Base-by-base conservation (phyloP, 2,888 invertebrate species). In the Ariolimax columbianus region DNA sequence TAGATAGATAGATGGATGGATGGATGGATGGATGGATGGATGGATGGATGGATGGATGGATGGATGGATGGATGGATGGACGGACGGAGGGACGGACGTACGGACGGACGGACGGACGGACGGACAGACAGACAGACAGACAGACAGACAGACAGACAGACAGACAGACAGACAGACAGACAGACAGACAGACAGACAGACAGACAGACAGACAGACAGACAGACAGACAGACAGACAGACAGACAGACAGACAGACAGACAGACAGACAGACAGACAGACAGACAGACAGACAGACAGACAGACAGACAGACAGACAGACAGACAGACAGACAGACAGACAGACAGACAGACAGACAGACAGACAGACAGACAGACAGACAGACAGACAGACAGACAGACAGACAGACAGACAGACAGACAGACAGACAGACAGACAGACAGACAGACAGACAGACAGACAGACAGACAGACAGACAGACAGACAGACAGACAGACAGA, bases 291-390 rank as follows among this genome's bases (percentile, higher is more conserved):
- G 72, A 51, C 51, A 82, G 63, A 70, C 38, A 72, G 68, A 83
- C n/a, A 66, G 68, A 77, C 66, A 83, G 77, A 83, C 68, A 77
- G 51, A 77, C 33, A 83, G 68, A 77, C 68, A 63, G 80, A 43
- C 66, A 66, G 68, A 80, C 66, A 80, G 80, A 80, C 66, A 66
- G 40, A 80, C 40, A 83, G 68, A 83, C 47, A 77, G 68, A 83
- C 68, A 83, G 51, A 83, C 47, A 77, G 47, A 83, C 51, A 83
- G 83, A 83, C 75, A 83, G 72, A 82, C 75, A 82, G 75, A 82
- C 40, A 82, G 36, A 75, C 26, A 77, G 38, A 77, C 36, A 78
- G 78, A 75, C 9, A 63, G 78, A 77, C 70, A 70, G 72, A 47
- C 17, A 7, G 47, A 47, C 17, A 47, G 47, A 47, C 17, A 47